phyloP scores from a whole-genome alignment of 2,888 invertebrate species.

The Caenorhabditis auriculariae region DNA sequence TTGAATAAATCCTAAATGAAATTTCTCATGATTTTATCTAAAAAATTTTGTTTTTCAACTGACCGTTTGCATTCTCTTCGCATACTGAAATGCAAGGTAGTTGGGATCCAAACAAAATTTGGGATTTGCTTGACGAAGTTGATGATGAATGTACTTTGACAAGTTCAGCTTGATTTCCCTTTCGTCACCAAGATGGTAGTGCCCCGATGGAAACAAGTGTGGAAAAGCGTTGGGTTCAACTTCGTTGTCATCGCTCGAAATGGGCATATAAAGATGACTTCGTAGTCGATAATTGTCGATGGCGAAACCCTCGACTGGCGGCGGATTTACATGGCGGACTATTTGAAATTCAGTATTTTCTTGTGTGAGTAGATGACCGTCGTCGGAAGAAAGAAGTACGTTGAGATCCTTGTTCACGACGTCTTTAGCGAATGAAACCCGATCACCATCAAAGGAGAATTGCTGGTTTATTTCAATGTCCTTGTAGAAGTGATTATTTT shows the following conservation, averaged over 20 bases:
- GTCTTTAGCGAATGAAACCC: too few relatives aligned
- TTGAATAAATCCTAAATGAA: too few relatives aligned
- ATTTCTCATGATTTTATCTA: too few relatives aligned
- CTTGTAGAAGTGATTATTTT: conserved; percentile 2
- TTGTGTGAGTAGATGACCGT: too few relatives aligned
- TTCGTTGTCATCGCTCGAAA: background rate
- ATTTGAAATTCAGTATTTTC: too few relatives aligned
- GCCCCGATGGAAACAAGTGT: background rate
- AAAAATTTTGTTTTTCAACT: too few relatives aligned
- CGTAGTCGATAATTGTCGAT: background rate
- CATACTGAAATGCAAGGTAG: too few relatives aligned
- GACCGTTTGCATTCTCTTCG: too few relatives aligned
- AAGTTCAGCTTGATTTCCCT: background rate
- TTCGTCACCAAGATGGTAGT: background rate
- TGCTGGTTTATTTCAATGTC: conserved; percentile 4
- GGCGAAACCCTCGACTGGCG: background rate
- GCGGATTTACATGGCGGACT: too few relatives aligned
- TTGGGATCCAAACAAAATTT: background rate
- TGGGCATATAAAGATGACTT: background rate
- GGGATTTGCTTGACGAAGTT: background rate
- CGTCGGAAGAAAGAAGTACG: too few relatives aligned
- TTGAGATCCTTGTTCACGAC: too few relatives aligned
- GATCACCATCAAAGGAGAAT: conserved; percentile 2
- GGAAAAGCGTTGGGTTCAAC: background rate
- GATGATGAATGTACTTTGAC: background rate